Base-by-base conservation (phyloP, 2,797 vertebrate genomes). In the Sebastes kiyomatsui region DNA sequence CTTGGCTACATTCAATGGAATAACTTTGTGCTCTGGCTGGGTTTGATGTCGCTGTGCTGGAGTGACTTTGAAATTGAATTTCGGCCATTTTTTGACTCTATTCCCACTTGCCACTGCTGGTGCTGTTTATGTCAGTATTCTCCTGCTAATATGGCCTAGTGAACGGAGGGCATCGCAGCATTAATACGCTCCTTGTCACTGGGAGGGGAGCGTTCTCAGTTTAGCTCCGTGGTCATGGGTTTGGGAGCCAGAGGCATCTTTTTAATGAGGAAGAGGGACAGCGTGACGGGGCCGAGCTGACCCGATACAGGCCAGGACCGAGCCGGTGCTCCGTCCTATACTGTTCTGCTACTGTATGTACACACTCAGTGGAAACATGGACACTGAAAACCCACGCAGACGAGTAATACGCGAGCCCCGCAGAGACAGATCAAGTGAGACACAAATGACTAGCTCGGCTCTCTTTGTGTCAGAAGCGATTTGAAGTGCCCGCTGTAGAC, bases 211-310 rank as follows among this genome's bases (percentile, higher is more conserved):
- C 67, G 67, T 61, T 80, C 80, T 78, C 74, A 61, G 56, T 87
- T 89, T 75, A 69, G 68, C 55, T 82, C 73, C 33, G 64, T 28
- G 80, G 72, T 87, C 86, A 55, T 54, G 77, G 49, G 76, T 82
- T 78, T 28, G 8, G 66, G 35, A 80, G 90, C 90, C 88, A 33
- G 83, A 79, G 84, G 88, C 82, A 4, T 81, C 80, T 90, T 92
- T 92, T 89, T 93, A 92, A 92, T 85, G 88, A 91, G 81, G 79
- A 6, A 72, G 28, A 72, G 71, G 81, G 83, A 75, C 77, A 59
- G 16, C 9, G 56, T 56, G 81, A 82, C 75, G 64, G 81, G 62
- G 69, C 55, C 30, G 14, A 74, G 71, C 75, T 81, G 86, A 89
- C 83, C 83, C 35, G 75, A 79, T 11, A 59, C 67, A 13, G 74